Base-by-base conservation (phyloP, 1,140 invertebrate species). In the Drosophila bocqueti region DNA sequence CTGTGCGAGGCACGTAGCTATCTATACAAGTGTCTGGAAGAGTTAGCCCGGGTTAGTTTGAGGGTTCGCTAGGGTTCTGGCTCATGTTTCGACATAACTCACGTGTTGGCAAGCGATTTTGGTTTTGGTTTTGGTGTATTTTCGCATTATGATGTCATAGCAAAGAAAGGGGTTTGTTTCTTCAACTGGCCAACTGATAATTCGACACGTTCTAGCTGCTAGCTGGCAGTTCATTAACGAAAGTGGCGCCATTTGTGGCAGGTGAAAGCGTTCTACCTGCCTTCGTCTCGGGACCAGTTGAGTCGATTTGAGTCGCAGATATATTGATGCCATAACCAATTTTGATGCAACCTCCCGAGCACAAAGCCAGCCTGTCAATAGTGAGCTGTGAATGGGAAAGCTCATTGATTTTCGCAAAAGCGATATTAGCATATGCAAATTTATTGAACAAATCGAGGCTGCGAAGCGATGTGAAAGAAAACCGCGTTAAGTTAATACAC, bases 371-470 rank as follows among this genome's bases (percentile, higher is more conserved):
- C 26, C 11, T 31, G 47, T 68, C 67, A 81, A 85, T 81, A 62
- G 78, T 63, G 10, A 66, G 47, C 31, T 74, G 21, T 34, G 67
- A 74, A 68, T 74, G 63, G 68, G 49, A 78, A 76, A 81, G 78
- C 43, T 82, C 73, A 86, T 86, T 85, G 82, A 82, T 82, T 79
- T 69, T 77, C 57, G 67, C 60, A 65, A 82, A 64, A 71, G 74
- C 73, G 67, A 80, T 52, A 76, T 76, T 76, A 66, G 72, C 74
- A 87, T 87, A 89, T 89, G 81, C 83, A 75, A 87, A 87, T 87
- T 78, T 63, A 83, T 83, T 66, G 49, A 86, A 83, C 83, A 76
- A 87, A 80, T 83, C 80, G 84, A 59, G 80, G 54, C 82, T 80
- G 62, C 55, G 55, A 74, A 83, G 72, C 78, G 54, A 26, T 50